phyloP scores from a whole-genome alignment of 2,113 vertebrate genomes.

The Setophaga coronata region DNA sequence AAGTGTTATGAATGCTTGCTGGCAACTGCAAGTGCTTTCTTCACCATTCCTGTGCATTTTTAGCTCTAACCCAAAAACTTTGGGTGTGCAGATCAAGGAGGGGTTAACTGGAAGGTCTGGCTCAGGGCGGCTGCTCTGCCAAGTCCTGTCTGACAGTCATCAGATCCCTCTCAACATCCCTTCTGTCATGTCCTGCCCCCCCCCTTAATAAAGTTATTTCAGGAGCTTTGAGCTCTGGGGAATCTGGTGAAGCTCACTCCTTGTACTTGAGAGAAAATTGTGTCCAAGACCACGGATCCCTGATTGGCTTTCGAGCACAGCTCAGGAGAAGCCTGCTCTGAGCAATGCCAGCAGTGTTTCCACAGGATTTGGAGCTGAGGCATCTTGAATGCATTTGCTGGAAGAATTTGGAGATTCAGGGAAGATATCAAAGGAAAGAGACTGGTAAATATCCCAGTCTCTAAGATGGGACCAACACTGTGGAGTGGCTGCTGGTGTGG shows the following conservation, averaged over 20 bases:
- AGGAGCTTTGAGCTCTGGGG: background rate
- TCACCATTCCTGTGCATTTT: background rate
- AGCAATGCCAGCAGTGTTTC: background rate
- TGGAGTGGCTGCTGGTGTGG: background rate
- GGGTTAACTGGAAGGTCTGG: background rate
- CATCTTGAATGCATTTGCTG: background rate
- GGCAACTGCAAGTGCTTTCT: background rate
- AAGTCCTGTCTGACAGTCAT: background rate
- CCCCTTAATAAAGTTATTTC: background rate
- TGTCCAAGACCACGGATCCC: background rate
- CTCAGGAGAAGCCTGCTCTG: background rate
- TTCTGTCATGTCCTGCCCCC: background rate
- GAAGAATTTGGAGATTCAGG: background rate
- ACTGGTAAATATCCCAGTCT: background rate
- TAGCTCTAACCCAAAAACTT: background rate
- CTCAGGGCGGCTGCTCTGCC: background rate
- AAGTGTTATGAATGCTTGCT: background rate
- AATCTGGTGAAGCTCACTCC: background rate
- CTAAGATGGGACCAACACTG: rapidly evolving
- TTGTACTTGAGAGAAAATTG: background rate
- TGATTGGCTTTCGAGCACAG: background rate
- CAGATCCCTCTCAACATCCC: background rate
- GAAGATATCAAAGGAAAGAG: background rate
- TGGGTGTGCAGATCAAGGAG: background rate
- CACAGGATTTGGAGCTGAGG: background rate